Conservation (phyloP, 2,797 vertebrate genomes). For the Macroramphosus scolopax region DNA sequence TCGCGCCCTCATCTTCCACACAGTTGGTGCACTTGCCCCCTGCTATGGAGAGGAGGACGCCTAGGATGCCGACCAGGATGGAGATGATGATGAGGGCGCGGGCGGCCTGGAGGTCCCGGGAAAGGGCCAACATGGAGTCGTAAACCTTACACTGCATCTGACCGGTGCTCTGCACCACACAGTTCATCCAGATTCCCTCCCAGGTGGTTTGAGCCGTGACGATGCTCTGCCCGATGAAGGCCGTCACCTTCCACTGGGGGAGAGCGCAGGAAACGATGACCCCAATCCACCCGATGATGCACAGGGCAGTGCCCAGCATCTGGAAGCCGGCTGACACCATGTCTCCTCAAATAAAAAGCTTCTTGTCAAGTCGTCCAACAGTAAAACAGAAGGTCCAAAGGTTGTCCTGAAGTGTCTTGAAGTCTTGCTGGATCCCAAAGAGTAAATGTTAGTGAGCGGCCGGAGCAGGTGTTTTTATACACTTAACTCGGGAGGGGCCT, state of each 20-base stretch:
- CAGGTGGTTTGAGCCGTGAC: conserved; percentile 86
- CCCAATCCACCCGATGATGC: conserved; percentile 89
- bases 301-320: conserved; percentile 86
- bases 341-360: conserved; percentile 14
- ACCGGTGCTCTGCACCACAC: conserved; percentile 93
- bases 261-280: conserved; percentile 81
- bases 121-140: conserved; percentile 87
- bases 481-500: conserved; percentile 53
- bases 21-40: conserved; percentile 97
- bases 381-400: no score
- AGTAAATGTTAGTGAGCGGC: conserved; percentile 29
- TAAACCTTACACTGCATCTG: conserved; percentile 97
- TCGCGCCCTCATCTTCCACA: conserved; percentile 83
- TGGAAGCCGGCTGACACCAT: conserved; percentile 91
- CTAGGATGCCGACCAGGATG: conserved; percentile 82
- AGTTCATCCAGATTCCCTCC: conserved; percentile 96
- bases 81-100: conserved; percentile 84
- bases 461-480: conserved; percentile 66
- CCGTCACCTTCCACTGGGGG: conserved; percentile 90
- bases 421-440: conserved; percentile 36
- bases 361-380: no score
- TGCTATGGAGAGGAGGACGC: conserved; percentile 76
- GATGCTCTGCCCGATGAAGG: conserved; percentile 87
- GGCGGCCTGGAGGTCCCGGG: conserved; percentile 85
- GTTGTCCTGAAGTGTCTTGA: conserved; percentile 12